Base-by-base conservation (phyloP, 1,140 invertebrate species). In the Penaeus indicus region DNA sequence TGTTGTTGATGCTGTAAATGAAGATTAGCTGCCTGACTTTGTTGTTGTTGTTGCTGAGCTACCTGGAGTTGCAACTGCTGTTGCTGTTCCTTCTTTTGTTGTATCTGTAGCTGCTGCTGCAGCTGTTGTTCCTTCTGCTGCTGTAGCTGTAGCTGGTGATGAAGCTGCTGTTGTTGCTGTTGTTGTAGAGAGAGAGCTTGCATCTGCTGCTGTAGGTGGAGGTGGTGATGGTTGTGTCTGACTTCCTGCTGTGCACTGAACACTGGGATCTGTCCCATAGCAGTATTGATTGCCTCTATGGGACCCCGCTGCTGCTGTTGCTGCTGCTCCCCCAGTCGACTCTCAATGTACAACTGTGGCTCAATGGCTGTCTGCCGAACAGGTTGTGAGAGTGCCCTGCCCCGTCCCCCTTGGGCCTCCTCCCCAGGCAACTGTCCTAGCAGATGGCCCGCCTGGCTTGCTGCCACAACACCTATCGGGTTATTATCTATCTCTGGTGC, bases 231-330 rank as follows among this genome's bases (percentile, higher is more conserved):
- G 27, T 89, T 86, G 61, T 89, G 85, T 32, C 85, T 47, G 10
- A 88, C 69, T 54, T 90, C 87, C 77, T 90, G 90, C 75, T 90
- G 87, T 64, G 88, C 84, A 84, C 83, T 84, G 77, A 86, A 86
- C 54, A 89, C 84, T 62, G 87, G 90, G 63, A 89, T 85, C 77
- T 89, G 88, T 19, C 88, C 84, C 84, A 89, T 88, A 67, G 89
- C 86, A 27, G 83, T 67, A 27, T 90, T 88, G 27, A 88, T 83
- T 32, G 89, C 90, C n/a, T 90, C 86, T 32, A 90, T 86, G 54
- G 84, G 90, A 8, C 84, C 84, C 42, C 84, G 89, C 79, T 90
- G 86, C 64, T 80, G 75, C 27, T 83, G 78, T 61, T 90, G 86
- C 62, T 82, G 89, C 75, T 81, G 89, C 61, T 86, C 86, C 21